Evolutionary conservation across 2,113 vertebrate species (phyloP).

Genomic region (Taurulus bubalis): DNA sequence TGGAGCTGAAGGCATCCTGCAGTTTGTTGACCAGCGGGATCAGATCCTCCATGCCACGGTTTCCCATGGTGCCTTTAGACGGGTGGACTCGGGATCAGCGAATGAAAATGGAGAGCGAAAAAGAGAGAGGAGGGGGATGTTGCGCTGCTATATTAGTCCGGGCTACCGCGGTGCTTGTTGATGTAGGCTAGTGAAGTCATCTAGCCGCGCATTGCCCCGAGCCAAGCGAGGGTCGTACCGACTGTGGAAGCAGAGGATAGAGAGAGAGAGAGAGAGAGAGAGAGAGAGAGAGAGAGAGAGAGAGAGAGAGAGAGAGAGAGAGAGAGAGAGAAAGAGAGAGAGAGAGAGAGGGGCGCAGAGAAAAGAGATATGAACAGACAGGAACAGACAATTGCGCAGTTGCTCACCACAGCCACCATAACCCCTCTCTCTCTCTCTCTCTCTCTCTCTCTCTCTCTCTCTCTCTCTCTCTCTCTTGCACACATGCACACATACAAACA

Average conservation of each 20-base stretch:
- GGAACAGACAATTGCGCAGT: conserved; percentile 80
- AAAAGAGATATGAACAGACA: conserved; percentile 56
- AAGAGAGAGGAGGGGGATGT: conserved; percentile 24
- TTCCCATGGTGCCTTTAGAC: conserved; percentile 81
- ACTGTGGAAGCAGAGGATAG: conserved; percentile 26
- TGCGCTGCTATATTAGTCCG: conserved; percentile 72
- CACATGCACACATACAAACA: background rate
- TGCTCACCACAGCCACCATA: conserved; percentile 56
- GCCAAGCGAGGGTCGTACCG: conserved; percentile 59
- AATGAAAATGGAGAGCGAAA: conserved; percentile 14
- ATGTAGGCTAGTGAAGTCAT: conserved; percentile 75
- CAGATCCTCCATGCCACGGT: conserved; percentile 93
- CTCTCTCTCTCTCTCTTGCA: background rate
- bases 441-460: background rate
- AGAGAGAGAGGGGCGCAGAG: conserved; percentile 23
- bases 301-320: conserved; percentile 26
- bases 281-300: conserved; percentile 26
- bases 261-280: conserved; percentile 7
- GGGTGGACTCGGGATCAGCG: conserved; percentile 66
- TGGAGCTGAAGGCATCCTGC: conserved; percentile 93
- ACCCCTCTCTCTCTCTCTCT: background rate
- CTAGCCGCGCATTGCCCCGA: conserved; percentile 74
- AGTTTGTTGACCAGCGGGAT: conserved; percentile 94
- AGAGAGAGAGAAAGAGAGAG: conserved; percentile 9
- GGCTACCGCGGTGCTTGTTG: conserved; percentile 78